Evolutionary conservation across 2,113 vertebrate species (phyloP).

Genomic region (Podarcis cretensis): DNA sequence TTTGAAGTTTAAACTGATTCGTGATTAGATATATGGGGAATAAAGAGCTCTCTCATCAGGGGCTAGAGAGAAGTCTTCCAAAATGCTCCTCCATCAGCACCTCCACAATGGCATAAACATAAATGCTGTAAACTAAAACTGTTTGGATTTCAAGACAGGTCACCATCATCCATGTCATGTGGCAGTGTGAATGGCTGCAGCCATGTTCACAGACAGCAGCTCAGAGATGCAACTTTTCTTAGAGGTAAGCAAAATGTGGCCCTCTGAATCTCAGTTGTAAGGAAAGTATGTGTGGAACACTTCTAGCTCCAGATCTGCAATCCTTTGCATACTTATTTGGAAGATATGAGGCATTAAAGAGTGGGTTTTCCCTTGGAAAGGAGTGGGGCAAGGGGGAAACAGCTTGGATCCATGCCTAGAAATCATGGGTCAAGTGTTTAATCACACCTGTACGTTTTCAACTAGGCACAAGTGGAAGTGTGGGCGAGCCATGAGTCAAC

Average conservation of each 20-base stretch:
- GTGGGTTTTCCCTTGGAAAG: no score
- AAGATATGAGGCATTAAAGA: no score
- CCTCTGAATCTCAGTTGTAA: neutral
- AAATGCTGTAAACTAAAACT: neutral
- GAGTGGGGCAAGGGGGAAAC: no score
- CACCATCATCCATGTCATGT: neutral
- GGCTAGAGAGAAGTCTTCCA: neutral
- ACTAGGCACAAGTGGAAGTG: no score
- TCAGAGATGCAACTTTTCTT: neutral
- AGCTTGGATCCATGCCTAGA: no score
- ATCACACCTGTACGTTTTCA: no score
- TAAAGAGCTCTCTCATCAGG: slow-evolving; percentile 40
- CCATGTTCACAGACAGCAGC: neutral
- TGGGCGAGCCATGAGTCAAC: no score
- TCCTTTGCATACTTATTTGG: no score
- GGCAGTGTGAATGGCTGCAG: neutral
- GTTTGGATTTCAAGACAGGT: slow-evolving; percentile 32
- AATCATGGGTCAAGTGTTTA: no score
- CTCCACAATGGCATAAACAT: slow-evolving; percentile 3
- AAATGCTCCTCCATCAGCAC: no score
- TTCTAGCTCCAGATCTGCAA: no score
- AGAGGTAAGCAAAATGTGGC: neutral
- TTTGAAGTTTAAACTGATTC: slow-evolving; percentile 57
- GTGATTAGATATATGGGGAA: slow-evolving; percentile 17
- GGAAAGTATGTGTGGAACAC: no score